Evolutionary conservation across 2,113 vertebrate genomes (phyloP).

Genomic region (Odontophorus gujanensis): DNA sequence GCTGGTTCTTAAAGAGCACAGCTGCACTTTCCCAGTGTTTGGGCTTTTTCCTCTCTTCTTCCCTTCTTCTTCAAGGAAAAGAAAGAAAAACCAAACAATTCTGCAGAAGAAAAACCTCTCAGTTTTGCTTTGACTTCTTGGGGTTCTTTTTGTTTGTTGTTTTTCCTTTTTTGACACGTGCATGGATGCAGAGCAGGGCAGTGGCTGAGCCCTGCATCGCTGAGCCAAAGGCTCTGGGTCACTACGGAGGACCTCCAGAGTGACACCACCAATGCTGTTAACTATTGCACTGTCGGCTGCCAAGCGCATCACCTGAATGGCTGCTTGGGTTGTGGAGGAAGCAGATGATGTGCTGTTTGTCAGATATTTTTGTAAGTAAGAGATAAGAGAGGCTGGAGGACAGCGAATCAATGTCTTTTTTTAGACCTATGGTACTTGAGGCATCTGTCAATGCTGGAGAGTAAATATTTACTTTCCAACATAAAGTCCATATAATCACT

Average conservation of each 20-base stretch:
- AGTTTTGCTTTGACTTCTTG: not conserved
- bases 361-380: conserved; percentile 56
- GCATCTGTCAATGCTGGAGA: conserved; percentile 72
- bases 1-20: conserved; percentile 42
- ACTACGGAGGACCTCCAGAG: not conserved
- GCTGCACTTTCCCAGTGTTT: not conserved
- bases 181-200: not conserved
- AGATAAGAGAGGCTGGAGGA: conserved; percentile 65
- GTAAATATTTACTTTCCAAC: conserved; percentile 76
- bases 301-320: conserved; percentile 47
- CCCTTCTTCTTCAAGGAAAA: not conserved
- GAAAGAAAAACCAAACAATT: not conserved
- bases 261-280: not conserved
- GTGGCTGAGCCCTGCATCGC: not conserved
- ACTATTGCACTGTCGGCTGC: conserved; percentile 38
- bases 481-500: conserved; percentile 75
- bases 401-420: conserved; percentile 63
- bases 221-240: not conserved
- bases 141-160: not conserved
- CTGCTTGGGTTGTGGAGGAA: conserved; percentile 11
- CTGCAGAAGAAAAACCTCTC: not conserved
- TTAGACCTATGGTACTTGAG: conserved; percentile 59
- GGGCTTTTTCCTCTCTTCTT: not conserved
- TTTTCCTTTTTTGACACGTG: not conserved
- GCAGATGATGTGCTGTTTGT: conserved; percentile 42